phyloP scores from a whole-genome alignment of 2,797 vertebrate species.

The Spinus olivaceus region DNA sequence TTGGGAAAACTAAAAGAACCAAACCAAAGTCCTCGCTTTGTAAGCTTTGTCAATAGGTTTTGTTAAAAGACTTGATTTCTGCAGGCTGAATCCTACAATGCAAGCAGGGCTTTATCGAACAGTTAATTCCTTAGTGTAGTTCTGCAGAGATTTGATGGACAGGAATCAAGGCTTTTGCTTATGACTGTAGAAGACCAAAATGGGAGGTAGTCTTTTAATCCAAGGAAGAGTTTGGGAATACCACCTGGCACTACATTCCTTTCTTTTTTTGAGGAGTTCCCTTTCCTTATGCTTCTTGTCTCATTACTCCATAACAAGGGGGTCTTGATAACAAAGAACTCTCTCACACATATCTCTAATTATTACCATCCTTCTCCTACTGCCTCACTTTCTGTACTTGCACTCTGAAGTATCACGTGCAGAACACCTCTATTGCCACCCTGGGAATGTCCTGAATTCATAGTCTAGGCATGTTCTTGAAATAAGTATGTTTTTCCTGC shows the following conservation, averaged over 20 bases:
- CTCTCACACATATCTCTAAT: background rate
- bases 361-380: background rate
- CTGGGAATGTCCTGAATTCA: background rate
- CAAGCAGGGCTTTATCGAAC: background rate
- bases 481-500: background rate
- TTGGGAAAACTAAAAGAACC: background rate
- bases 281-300: background rate
- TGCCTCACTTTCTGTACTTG: background rate
- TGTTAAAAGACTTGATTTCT: background rate
- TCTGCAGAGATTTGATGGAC: background rate
- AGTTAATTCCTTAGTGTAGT: background rate
- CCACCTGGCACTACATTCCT: background rate
- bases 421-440: background rate
- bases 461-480: background rate
- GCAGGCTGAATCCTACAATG: background rate
- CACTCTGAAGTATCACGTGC: background rate
- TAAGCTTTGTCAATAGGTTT: background rate
- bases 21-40: background rate
- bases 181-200: background rate
- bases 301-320: background rate
- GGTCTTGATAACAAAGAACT: background rate
- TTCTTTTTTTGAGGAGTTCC: background rate
- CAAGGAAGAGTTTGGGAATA: background rate
- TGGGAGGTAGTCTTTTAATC: background rate
- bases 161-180: background rate